phyloP scores from a whole-genome alignment of 1,140 invertebrate species.

The Drosophila setifemur region DNA sequence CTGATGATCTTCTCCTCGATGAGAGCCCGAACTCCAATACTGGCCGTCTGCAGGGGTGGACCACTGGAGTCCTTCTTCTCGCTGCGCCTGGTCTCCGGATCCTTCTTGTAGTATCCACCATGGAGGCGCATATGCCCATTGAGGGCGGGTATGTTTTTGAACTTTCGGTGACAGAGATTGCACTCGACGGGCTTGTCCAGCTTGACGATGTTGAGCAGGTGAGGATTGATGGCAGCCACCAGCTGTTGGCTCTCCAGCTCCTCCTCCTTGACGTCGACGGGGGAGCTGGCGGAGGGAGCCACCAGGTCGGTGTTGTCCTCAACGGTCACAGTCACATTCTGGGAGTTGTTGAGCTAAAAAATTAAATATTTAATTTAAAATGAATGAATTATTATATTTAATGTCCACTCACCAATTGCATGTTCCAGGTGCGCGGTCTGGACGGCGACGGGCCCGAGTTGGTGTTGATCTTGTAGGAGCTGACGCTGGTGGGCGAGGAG shows the following conservation, averaged over 20 bases:
- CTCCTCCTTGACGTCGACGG: constrained; percentile 75
- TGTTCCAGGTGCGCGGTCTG: constrained; percentile 83
- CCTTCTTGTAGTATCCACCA: constrained; percentile 98
- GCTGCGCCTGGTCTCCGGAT: constrained; percentile 92
- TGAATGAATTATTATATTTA: neutral
- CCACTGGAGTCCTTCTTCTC: constrained; percentile 92
- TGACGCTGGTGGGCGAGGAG: constrained; percentile 82
- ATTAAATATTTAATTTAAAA: neutral
- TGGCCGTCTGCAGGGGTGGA: constrained; percentile 93
- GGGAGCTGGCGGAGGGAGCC: constrained; percentile 29
- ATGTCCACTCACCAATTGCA: constrained; percentile 77
- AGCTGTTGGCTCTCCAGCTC: constrained; percentile 78
- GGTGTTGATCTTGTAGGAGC: constrained; percentile 81
- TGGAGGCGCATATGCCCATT: constrained; percentile 98
- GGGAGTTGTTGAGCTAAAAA: constrained; percentile 65
- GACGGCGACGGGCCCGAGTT: constrained; percentile 41
- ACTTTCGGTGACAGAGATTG: constrained; percentile 95
- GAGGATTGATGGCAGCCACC: constrained; percentile 78
- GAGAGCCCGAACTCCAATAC: constrained; percentile 92
- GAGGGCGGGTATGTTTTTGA: constrained; percentile 97
- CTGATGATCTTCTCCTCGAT: constrained; percentile 97
- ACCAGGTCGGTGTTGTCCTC: constrained; percentile 73
- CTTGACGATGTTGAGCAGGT: constrained; percentile 83
- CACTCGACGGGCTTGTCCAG: constrained; percentile 94
- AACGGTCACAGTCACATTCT: constrained; percentile 75